A percentile compares a stretch with the other conserved stretches of the same genome.
phyloP scores from a whole-genome alignment of 2,797 vertebrate species.

The Australoheros facetus region DNA sequence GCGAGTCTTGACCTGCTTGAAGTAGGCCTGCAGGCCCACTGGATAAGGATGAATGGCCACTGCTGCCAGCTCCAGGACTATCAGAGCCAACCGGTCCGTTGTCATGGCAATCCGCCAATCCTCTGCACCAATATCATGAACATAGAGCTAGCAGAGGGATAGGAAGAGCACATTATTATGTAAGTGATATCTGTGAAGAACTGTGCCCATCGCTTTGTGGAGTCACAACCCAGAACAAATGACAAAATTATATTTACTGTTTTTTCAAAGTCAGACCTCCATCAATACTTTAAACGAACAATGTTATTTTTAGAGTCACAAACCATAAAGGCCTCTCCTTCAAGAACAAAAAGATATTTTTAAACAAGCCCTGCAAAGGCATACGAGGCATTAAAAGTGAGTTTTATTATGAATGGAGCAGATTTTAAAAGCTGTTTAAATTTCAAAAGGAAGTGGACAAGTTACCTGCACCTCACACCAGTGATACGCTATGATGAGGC shows the following conservation, averaged over 20 bases:
- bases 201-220: neutral
- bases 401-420: too few relatives aligned
- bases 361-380: too few relatives aligned
- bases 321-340: neutral
- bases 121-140: conserved; percentile 91
- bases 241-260: neutral
- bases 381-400: too few relatives aligned
- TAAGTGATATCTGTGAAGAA: neutral
- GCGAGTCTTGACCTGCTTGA: conserved; percentile 77
- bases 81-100: conserved; percentile 87
- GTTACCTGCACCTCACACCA: conserved; percentile 91
- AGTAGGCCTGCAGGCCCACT: conserved; percentile 84
- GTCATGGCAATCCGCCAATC: conserved; percentile 96
- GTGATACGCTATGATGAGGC: conserved; percentile 91
- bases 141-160: conserved; percentile 82
- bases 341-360: too few relatives aligned
- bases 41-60: conserved; percentile 92
- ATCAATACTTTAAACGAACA: neutral
- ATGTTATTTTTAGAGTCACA: neutral
- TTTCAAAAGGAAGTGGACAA: neutral
- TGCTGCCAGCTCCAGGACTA: conserved; percentile 89
- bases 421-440: too few relatives aligned
- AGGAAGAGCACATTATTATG: neutral
- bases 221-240: neutral
- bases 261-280: neutral